A percentile compares a stretch with the other conserved stretches of the same genome.
These are phyloP conservation scores for Tichodroma muraria DNA, from an alignment of 2,113 vertebrate genomes.

Conservation along the genomic window DNA sequence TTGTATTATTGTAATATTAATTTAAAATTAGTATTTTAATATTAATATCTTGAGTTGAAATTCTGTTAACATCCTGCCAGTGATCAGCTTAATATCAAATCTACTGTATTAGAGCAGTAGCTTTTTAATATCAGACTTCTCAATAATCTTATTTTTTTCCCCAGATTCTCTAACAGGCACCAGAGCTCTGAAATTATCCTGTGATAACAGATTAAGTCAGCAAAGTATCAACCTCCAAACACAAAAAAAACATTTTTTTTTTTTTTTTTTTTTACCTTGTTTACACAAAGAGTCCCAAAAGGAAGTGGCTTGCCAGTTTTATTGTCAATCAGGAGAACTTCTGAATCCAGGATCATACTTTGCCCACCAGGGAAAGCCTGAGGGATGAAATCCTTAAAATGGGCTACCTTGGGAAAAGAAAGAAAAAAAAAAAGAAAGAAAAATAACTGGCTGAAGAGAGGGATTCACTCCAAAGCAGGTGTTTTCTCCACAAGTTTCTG, in stretches of 20 bases:
- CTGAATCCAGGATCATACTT: constrained; percentile 95
- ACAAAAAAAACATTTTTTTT: neutral
- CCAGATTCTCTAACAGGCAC: neutral
- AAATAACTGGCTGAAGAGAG: neutral
- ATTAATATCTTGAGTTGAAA: neutral
- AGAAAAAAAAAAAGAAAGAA: neutral
- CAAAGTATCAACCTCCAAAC: neutral
- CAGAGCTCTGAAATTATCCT: neutral
- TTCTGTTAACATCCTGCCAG: neutral
- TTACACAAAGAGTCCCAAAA: constrained; percentile 91
- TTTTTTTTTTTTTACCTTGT: constrained; percentile 79
- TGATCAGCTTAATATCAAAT: neutral
- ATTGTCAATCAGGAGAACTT: constrained; percentile 95
- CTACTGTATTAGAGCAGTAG: neutral
- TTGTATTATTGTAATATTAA: neutral
- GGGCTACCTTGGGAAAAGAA: constrained; percentile 79
- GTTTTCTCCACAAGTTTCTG: neutral
- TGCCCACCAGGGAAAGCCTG: constrained; percentile 89
- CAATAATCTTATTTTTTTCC: neutral
- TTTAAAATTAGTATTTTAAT: neutral
- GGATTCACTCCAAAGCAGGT: neutral
- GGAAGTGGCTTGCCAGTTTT: constrained; percentile 91
- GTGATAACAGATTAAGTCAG: neutral
- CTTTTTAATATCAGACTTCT: neutral
- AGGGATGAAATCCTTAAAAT: constrained; percentile 96